A percentile compares a stretch with the other conserved stretches of the same genome.
phyloP scores from a whole-genome alignment of 2,113 vertebrate species.

The Ranitomeya variabilis region DNA sequence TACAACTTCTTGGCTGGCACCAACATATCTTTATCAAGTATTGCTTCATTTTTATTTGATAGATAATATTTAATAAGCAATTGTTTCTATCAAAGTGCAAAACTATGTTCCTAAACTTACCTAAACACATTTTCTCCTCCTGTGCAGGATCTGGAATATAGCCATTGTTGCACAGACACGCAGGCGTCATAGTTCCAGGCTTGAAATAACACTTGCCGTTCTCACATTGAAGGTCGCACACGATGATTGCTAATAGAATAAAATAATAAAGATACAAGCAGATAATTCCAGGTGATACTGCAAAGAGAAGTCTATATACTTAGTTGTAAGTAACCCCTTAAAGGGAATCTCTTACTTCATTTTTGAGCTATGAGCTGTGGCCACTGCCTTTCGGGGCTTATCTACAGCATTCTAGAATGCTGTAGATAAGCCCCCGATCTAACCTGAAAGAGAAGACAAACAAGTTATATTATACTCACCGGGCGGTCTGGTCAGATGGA shows the following conservation, averaged over 20 bases:
- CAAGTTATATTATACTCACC: too few relatives aligned
- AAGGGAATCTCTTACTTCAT: too few relatives aligned
- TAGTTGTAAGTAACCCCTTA: background rate
- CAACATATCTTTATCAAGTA: too few relatives aligned
- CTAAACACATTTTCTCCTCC: conserved; percentile 5
- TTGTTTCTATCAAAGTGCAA: background rate
- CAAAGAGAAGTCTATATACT: background rate
- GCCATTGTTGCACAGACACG: background rate
- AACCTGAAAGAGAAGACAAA: too few relatives aligned
- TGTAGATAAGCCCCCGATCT: too few relatives aligned
- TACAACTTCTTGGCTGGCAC: too few relatives aligned
- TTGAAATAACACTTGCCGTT: conserved; percentile 33
- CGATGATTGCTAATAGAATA: background rate
- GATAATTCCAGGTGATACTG: background rate
- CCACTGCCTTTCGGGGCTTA: too few relatives aligned
- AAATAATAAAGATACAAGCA: background rate
- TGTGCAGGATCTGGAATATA: background rate
- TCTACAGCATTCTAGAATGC: too few relatives aligned
- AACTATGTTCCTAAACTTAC: background rate
- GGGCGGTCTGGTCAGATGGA: too few relatives aligned
- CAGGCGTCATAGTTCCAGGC: conserved; percentile 11
- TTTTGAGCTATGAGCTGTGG: too few relatives aligned
- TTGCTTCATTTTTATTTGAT: too few relatives aligned
- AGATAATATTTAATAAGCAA: background rate
- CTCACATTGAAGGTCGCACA: conserved; percentile 4